Evolutionary conservation across 2,797 vertebrate genomes (phyloP), one percentile per base, ranked within the genome.

Genomic region (Cichlasoma orientale): DNA sequence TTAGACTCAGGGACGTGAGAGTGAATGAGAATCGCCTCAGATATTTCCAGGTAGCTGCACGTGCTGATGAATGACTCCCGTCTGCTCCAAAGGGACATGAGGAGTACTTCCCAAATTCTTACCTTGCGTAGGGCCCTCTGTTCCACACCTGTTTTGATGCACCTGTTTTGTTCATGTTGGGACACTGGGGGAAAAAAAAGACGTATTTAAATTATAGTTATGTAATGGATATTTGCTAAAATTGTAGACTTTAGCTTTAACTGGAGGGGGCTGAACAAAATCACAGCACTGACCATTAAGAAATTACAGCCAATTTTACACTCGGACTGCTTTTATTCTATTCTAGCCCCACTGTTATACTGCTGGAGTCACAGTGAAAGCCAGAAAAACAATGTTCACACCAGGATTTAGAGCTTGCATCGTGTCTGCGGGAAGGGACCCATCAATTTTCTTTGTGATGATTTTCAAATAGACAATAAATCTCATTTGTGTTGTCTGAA

Each of bases 281-380:
- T 29, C 41, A 12, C 23, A 47, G 23, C 36, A 0, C 12, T 66
- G 61, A 19, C 61, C 41, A 27, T 50, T 27, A 68, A 4, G 0
- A 47, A n/a, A 29, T 68, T 29, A 29, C 0, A 50, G 41, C 61
- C 61, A 29, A 47, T 68, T 29, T 68, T 50, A 50, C 11, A 29
- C 23, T 13, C 0, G 5, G 59, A 16, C 23, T 66, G 38, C 61
- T 66, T 3, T 47, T 66, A 21, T 66, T 8, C 7, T 53, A 1
- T 53, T 53, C 21, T 29, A 50, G 41, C 0, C 0, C 16, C 4
- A 0, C 61, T 29, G 23, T 68, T 29, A 0, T 13, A 5, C 61
- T 47, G 23, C 41, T n/a, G 25, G 16, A 68, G 61, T 50, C 61
- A 29, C 10, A 19, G 19, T 19, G 41, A 27, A 47, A 29, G 41